Base-by-base conservation (phyloP, 2,113 vertebrate species). In the Dromaius novaehollandiae region DNA sequence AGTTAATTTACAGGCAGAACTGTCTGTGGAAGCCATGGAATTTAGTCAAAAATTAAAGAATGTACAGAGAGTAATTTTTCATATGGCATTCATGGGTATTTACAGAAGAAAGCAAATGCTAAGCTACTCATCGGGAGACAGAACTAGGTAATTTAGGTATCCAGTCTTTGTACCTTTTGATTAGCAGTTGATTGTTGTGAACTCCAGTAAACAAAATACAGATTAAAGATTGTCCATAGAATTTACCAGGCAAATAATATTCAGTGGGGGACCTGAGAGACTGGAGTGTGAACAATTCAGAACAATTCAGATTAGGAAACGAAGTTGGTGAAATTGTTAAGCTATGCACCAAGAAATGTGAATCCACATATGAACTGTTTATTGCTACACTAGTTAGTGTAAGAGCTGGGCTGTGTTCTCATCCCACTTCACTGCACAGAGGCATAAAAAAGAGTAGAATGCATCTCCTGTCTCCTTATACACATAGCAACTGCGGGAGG, bases 1-100 rank as follows among this genome's bases (percentile, higher is more conserved):
- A 88, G 77, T 83, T 85, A 84, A 89, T 92, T 90, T 96, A 70
- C 53, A 79, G 83, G 56, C 34, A 51, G 76, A 71, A 83, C 56
- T 66, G 48, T 94, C 68, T 77, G 58, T 48, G 4, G 61, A 90
- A 89, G 75, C 36, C 0, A 0, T 42, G 70, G 55, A 80, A 93
- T 97, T 94, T 77, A 84, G 75, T 82, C 3, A 86, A 92, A 90
- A 84, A 61, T 9, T 58, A 46, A 74, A 14, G 71, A 51, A 24
- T 16, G 32, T 68, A 46, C 22, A 50, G 53, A 90, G 69, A 63
- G 15, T 32, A 82, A 77, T 63, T 89, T 93, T 21, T 87, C 60
- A 13, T 61, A 9, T 1, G 60, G 21, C 56, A 73, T 75, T 77
- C 2, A 2, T 46, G 36, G 60, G 25, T 58, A 30, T 64, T 81